Base-by-base conservation (phyloP, 2,113 vertebrate species). In the Paracanthobrama guichenoti region DNA sequence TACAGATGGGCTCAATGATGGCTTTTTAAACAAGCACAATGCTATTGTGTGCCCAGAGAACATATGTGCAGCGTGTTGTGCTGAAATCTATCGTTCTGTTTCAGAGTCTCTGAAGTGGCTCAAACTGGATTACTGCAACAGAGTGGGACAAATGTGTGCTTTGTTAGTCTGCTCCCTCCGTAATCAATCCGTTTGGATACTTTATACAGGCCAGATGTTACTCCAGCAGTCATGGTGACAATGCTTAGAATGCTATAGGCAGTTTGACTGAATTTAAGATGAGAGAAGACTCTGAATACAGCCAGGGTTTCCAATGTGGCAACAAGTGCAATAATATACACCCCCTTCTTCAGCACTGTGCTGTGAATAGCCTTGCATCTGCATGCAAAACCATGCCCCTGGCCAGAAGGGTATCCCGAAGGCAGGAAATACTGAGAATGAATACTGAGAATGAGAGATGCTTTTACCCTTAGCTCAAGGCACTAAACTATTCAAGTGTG, bases 391-490 rank as follows among this genome's bases (percentile, higher is more conserved):
- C 66, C 69, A 62, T 76, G 22, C 12, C 39, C 66, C 67, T 83
- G 76, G 84, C 75, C 69, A 73, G 12, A 50, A 67, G 75, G 81
- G 81, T 85, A 83, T 83, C 76, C 87, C 86, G 83, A 57, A 78
- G n/a, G 39, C 57, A 79, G 82, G 76, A 64, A 84, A 81, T 62
- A 50, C 60, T 74, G 84, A n/a, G n/a, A n/a, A n/a, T n/a, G n/a
- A n/a, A n/a, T n/a, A n/a, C n/a, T n/a, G n/a, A 74, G 14, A 79
- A 8, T 59, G 14, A 75, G 4, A 73, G 24, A 42, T 48, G 50
- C 35, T 66, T 79, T 35, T 48, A 46, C 71, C 26, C 31, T 50
- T 64, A 55, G 81, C 82, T 72, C 39, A 26, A 87, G 82, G 82
- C 82, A 84, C 18, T 77, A 64, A 50, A 55, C 74, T 72, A 87